These are phyloP conservation scores for Drosophila guanche DNA, from an alignment of 1,140 invertebrate genomes.

Conservation along the genomic window DNA sequence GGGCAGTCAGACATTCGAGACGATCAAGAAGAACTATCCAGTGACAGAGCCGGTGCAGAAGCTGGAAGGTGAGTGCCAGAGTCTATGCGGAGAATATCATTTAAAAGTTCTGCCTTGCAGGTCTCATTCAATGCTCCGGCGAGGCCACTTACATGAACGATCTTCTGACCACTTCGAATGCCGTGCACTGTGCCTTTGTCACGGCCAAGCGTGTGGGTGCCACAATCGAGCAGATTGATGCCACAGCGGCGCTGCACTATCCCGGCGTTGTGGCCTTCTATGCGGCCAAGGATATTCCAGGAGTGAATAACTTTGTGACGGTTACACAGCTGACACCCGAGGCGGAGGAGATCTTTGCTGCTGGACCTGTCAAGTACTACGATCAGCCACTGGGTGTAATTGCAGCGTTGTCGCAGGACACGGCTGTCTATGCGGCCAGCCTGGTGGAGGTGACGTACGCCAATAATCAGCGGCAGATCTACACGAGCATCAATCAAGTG, in stretches of 20 bases:
- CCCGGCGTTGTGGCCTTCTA: conserved; percentile 89
- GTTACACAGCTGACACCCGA: conserved; percentile 47
- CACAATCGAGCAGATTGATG: conserved; percentile 86
- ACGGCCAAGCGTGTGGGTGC: conserved; percentile 85
- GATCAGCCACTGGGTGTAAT: conserved; percentile 90
- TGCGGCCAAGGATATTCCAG: conserved; percentile 89
- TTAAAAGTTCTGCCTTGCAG: conserved; percentile 83
- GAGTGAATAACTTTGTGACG: conserved; percentile 86
- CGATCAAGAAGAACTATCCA: conserved; percentile 89
- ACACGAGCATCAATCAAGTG: conserved; percentile 83
- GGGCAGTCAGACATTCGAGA: conserved; percentile 90
- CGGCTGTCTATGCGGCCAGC: conserved; percentile 87
- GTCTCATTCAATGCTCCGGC: conserved; percentile 88
- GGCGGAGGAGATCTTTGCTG: conserved; percentile 84
- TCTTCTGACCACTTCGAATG: conserved; percentile 84
- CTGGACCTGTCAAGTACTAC: conserved; percentile 86
- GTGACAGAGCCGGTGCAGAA: conserved; percentile 91
- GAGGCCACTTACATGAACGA: conserved; percentile 89
- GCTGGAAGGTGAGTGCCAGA: conserved; percentile 85
- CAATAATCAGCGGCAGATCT: conserved; percentile 38
- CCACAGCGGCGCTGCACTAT: conserved; percentile 85
- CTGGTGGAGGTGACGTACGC: conserved; percentile 88
- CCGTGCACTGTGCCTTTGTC: conserved; percentile 88
- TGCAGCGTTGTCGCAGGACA: conserved; percentile 86
- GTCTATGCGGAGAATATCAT: too few relatives aligned